Evolutionary conservation across 1,140 invertebrate species (phyloP).

Genomic region (Diachasma alloeum): DNA sequence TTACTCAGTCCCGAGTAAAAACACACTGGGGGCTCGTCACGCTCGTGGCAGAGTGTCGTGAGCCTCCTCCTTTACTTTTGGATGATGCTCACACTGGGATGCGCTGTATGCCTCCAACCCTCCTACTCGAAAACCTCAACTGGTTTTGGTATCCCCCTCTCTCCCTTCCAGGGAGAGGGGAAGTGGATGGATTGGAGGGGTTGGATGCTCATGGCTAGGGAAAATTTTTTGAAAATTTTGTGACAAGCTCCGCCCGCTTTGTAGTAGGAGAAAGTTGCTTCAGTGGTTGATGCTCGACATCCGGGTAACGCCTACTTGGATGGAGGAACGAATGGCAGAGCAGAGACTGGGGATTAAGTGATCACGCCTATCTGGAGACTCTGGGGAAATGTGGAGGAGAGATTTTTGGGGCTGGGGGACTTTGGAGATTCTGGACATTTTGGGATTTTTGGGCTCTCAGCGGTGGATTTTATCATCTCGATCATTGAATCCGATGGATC

Average conservation of each 20-base stretch:
- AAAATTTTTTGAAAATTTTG: constrained; percentile 32
- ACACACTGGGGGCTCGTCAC: constrained; percentile 60
- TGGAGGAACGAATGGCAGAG: constrained; percentile 9
- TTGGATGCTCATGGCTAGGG: constrained; percentile 1
- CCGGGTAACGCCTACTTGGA: constrained; percentile 12
- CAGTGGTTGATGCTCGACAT: constrained; percentile 10
- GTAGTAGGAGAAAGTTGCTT: background rate
- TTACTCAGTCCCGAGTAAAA: constrained; percentile 65
- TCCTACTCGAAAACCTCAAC: background rate
- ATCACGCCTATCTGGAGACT: background rate
- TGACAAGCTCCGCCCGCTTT: constrained; percentile 14
- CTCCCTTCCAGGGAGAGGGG: background rate
- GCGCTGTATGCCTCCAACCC: background rate
- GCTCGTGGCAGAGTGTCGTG: constrained; percentile 39
- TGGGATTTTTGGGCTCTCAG: background rate
- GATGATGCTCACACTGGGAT: constrained; percentile 7
- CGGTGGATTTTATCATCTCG: no score
- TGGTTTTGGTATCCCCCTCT: background rate
- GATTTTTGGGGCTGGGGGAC: background rate
- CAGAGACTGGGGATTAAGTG: constrained; percentile 6
- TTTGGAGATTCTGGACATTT: background rate
- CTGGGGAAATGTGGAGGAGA: background rate
- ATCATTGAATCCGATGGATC: no score
- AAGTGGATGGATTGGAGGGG: background rate
- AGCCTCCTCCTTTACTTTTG: constrained; percentile 20